Evolutionary conservation across 2,888 invertebrate species (phyloP).

Genomic region (Acrocera orbiculus): DNA sequence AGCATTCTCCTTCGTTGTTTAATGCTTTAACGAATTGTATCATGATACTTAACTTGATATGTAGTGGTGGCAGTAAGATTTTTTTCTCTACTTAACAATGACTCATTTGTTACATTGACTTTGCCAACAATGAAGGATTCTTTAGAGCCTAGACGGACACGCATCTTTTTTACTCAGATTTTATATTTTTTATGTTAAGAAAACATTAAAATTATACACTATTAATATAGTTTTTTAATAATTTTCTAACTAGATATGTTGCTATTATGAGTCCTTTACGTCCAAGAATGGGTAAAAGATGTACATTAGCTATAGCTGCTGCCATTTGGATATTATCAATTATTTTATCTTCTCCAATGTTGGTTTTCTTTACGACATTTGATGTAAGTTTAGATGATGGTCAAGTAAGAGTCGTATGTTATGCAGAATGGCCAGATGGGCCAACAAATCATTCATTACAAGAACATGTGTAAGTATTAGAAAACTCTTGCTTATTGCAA

Average conservation of each 20-base stretch:
- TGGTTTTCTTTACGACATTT: conserved; percentile 65
- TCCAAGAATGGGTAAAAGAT: conserved; percentile 70
- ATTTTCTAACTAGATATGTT: conserved; percentile 64
- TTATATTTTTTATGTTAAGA: too few species aligned
- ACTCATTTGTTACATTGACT: too few species aligned
- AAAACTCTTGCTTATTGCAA: not conserved
- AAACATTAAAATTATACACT: not conserved
- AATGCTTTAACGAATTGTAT: too few species aligned
- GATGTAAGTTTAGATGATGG: conserved; percentile 38
- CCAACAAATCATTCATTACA: conserved; percentile 46
- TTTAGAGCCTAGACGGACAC: too few species aligned
- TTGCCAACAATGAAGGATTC: too few species aligned
- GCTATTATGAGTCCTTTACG: conserved; percentile 87
- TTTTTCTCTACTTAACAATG: too few species aligned
- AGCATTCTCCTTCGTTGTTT: too few species aligned
- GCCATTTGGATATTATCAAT: conserved; percentile 70
- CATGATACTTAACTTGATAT: too few species aligned
- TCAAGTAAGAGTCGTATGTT: conserved; percentile 54
- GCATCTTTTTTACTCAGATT: too few species aligned
- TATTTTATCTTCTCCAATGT: conserved; percentile 65
- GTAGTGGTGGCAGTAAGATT: too few species aligned
- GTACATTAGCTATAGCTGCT: conserved; percentile 66
- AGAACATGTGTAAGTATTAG: conserved; percentile 55
- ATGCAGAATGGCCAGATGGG: conserved; percentile 73
- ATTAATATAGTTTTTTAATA: conserved; percentile 1